Conservation (phyloP, 2,113 vertebrate species). For the Phrynosoma blainvillii region DNA sequence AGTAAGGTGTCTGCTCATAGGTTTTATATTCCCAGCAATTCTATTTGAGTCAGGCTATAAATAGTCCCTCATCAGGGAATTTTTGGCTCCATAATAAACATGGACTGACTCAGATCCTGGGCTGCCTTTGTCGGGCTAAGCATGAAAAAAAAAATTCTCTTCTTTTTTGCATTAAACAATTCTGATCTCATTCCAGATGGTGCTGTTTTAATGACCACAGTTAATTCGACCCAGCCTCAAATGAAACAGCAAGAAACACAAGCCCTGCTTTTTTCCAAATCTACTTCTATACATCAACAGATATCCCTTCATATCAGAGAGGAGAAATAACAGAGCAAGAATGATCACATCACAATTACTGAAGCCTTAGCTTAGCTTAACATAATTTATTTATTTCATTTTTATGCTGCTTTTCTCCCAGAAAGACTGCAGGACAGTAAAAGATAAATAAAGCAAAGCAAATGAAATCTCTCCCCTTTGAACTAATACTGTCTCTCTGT, state of each 20-base stretch:
- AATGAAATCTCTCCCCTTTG: too few relatives aligned
- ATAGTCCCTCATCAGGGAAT: neutral
- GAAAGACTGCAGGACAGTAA: too few relatives aligned
- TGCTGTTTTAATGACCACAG: neutral
- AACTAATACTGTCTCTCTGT: too few relatives aligned
- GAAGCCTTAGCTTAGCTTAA: too few relatives aligned
- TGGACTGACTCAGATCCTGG: neutral
- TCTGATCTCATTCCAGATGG: neutral
- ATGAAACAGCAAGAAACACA: neutral
- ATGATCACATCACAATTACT: neutral
- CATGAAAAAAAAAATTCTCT: neutral
- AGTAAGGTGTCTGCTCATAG: neutral
- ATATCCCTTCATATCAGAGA: neutral
- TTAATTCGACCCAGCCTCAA: neutral
- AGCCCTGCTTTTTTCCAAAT: neutral
- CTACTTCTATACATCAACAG: neutral
- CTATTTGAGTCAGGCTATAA: neutral
- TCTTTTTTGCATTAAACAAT: neutral
- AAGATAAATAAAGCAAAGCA: too few relatives aligned
- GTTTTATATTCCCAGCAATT: conserved; percentile 20
- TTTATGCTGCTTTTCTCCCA: too few relatives aligned
- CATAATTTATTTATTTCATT: too few relatives aligned
- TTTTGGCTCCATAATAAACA: neutral
- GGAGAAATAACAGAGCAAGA: neutral
- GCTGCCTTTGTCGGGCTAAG: neutral